These are phyloP conservation scores for Sebastiscus tertius DNA, from an alignment of 2,797 vertebrate genomes.

Conservation along the genomic window DNA sequence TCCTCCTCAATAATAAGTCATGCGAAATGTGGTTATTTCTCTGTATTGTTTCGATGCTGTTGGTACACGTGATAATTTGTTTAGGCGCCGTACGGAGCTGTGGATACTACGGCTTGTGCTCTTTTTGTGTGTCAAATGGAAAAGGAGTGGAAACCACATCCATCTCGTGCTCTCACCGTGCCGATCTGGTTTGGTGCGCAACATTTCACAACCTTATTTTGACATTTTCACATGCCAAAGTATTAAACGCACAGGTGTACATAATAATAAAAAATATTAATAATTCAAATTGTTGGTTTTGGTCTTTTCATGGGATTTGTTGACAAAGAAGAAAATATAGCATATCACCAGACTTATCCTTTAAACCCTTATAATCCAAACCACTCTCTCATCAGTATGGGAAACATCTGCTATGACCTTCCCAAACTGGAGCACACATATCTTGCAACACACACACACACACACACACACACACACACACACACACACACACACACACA, in stretches of 20 bases:
- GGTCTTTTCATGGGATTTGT: slow-evolving; percentile 6
- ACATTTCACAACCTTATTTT: not conserved
- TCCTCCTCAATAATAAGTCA: not conserved
- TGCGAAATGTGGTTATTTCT: not conserved
- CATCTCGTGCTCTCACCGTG: not conserved
- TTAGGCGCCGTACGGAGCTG: not conserved
- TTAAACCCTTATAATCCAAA: slow-evolving; percentile 35
- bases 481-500: slow-evolving; percentile 5
- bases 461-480: slow-evolving; percentile 10
- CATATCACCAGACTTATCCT: not conserved
- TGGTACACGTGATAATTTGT: not conserved
- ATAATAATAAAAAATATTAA: not conserved
- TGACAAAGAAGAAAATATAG: not conserved
- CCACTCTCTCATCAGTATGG: slow-evolving; percentile 39
- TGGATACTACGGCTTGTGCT: not conserved
- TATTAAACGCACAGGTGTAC: not conserved
- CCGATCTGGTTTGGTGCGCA: not conserved
- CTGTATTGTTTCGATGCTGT: not conserved
- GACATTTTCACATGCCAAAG: not conserved
- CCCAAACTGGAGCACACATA: slow-evolving; percentile 24
- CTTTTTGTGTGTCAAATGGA: no score
- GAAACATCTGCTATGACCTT: slow-evolving; percentile 57
- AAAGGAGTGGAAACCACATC: not conserved
- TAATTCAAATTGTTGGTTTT: not conserved
- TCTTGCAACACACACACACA: slow-evolving; percentile 7